Evolutionary conservation across 1,140 invertebrate genomes (phyloP), one percentile per base, ranked within the genome.

Genomic region (Eriocheir sinensis): DNA sequence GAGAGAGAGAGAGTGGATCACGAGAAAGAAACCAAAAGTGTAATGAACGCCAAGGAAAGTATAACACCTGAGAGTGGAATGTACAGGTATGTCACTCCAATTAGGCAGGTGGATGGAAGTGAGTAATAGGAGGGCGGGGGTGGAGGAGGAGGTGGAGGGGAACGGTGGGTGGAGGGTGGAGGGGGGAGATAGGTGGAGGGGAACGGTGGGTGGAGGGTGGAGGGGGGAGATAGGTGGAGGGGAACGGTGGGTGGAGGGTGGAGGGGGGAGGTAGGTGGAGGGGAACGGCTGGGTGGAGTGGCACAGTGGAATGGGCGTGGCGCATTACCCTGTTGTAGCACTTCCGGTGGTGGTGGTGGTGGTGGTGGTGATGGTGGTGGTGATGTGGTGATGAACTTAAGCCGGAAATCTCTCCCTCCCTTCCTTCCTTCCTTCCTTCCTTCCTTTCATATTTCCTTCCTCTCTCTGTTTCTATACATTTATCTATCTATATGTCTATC

Each of bases 381-480:
- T 9, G 48, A 53, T 1, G 48, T 3, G 2, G 0, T 9, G 48
- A 21, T 9, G 48, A 53, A 21, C 12, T 9, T 72, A n/a, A 72
- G 60, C 60, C 60, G 60, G 60, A 72, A 72, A 72, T 72, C 8
- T 72, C 60, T 72, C 60, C 60, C 60, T 72, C n/a, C 60, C 60
- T 72, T 72, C 60, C 60, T 72, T 60, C 17, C 53, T 60, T 21
- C 17, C 53, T 60, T 21, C 27, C 53, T 60, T 21, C 27, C 53
- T 60, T 21, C 27, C 53, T 60, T 21, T 60, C 53, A n/a, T n/a
- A n/a, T 60, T 21, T 60, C 53, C 15, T 60, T 21, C 27, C 60
- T 72, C 60, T 72, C 60, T 72, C 60, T 72, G 21, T 72, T n/a
- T 72, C 60, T n/a, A n/a, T n/a, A n/a, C n/a, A n/a, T n/a, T n/a